A percentile compares a stretch with the other conserved stretches of the same genome.
Evolutionary conservation across 2,797 vertebrate genomes (phyloP).

Genomic region (Fistularia tabacaria): DNA sequence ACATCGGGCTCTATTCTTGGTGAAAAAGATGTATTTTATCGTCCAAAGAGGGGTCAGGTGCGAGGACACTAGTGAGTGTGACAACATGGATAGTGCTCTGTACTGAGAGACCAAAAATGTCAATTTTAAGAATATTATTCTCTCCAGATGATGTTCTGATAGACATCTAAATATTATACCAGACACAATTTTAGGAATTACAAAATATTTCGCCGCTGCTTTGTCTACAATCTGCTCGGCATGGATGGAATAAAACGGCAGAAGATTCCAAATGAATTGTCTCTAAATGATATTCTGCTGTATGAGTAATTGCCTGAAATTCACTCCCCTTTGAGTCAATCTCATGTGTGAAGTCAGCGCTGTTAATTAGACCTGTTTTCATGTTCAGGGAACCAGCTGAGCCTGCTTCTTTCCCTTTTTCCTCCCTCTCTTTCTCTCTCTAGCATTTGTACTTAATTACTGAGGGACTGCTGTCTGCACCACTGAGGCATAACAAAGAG

Average conservation of each 20-base stretch:
- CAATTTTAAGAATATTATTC: background rate
- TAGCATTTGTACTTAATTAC: slow-evolving; percentile 76
- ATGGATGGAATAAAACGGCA: slow-evolving; percentile 48
- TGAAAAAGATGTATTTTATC: slow-evolving; percentile 14
- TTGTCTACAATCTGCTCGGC: slow-evolving; percentile 18
- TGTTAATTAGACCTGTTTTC: slow-evolving; percentile 79
- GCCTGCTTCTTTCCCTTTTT: slow-evolving; percentile 59
- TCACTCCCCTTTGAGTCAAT: slow-evolving; percentile 76
- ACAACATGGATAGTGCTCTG: too few relatives aligned
- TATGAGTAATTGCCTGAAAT: slow-evolving; percentile 74
- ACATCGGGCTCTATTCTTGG: slow-evolving; percentile 40
- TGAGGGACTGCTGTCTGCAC: slow-evolving; percentile 73
- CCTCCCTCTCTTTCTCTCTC: slow-evolving; percentile 55
- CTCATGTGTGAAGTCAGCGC: slow-evolving; percentile 74
- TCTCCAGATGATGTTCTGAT: background rate
- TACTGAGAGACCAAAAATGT: background rate
- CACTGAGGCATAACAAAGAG: slow-evolving; percentile 72
- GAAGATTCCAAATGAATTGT: slow-evolving; percentile 61
- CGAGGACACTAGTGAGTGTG: too few relatives aligned
- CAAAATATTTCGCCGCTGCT: slow-evolving; percentile 21
- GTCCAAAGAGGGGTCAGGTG: too few relatives aligned
- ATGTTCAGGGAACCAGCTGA: slow-evolving; percentile 75
- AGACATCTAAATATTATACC: too few relatives aligned
- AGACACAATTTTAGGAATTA: slow-evolving; percentile 12
- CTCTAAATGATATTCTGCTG: slow-evolving; percentile 69